A percentile compares a stretch with the other conserved stretches of the same genome.
phyloP scores from a whole-genome alignment of 2,113 vertebrate genomes.

The Polypterus bichir region DNA sequence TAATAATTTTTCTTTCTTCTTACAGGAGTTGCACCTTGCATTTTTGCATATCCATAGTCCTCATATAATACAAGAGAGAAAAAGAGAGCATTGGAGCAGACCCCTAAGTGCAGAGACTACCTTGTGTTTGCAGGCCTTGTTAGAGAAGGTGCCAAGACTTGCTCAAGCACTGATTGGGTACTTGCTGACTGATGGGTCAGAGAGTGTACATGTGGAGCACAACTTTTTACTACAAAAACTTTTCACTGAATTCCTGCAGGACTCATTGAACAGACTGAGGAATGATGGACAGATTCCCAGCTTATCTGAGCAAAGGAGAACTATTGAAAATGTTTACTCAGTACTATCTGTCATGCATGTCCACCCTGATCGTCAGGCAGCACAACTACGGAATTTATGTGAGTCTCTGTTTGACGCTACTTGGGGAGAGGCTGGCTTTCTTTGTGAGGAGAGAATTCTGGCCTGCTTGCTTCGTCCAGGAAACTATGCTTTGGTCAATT shows the following conservation, averaged over 20 bases:
- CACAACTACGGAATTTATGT: conserved; percentile 57
- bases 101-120: conserved; percentile 45
- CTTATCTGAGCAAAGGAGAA: conserved; percentile 21
- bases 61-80: conserved; percentile 24
- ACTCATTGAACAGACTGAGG: conserved; percentile 39
- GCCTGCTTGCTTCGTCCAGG: conserved; percentile 61
- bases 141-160: conserved; percentile 54
- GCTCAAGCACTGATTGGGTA: conserved; percentile 61
- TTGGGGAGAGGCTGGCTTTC: conserved; percentile 35
- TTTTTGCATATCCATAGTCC: conserved; percentile 41
- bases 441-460: conserved; percentile 68
- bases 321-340: conserved; percentile 53
- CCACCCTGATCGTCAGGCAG: conserved; percentile 32
- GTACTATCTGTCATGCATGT: conserved; percentile 59
- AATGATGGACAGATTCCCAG: conserved; percentile 23
- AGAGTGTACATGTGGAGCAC: neutral
- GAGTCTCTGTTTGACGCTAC: conserved; percentile 61
- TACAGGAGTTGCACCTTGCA: conserved; percentile 65
- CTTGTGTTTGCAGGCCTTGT: conserved; percentile 53
- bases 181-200: conserved; percentile 39
- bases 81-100: conserved; percentile 22
- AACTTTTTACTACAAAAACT: conserved; percentile 48
- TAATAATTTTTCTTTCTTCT: conserved; percentile 12
- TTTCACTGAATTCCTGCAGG: conserved; percentile 61
- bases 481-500: conserved; percentile 41